phyloP scores from a whole-genome alignment of 2,797 vertebrate genomes.

The Thaleichthys pacificus region DNA sequence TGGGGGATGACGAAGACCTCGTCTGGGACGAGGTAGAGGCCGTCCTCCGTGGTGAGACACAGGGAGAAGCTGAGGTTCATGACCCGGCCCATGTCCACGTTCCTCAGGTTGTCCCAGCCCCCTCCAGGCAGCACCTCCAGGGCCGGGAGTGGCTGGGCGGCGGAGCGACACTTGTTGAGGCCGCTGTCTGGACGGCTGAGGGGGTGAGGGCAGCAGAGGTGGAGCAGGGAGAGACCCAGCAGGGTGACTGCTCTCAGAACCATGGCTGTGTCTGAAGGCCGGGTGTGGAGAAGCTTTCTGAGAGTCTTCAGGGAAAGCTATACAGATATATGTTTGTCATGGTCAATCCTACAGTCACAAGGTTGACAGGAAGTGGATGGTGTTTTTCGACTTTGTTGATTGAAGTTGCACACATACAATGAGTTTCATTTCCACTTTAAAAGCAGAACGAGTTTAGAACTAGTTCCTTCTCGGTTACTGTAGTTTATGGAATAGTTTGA shows the following conservation, averaged over 20 bases:
- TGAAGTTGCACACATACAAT: background rate
- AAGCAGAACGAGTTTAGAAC: background rate
- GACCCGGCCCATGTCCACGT: slow-evolving; percentile 87
- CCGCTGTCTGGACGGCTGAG: slow-evolving; percentile 61
- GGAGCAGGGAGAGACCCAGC: slow-evolving; percentile 49
- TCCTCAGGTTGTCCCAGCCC: slow-evolving; percentile 92
- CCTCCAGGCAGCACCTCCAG: slow-evolving; percentile 89
- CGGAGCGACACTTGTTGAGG: slow-evolving; percentile 72
- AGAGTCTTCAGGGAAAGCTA: background rate
- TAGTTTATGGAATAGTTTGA: no score
- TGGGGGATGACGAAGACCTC: slow-evolving; percentile 84
- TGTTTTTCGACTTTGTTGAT: background rate
- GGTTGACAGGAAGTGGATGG: background rate
- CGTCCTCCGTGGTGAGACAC: slow-evolving; percentile 86
- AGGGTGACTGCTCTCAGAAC: slow-evolving; percentile 43
- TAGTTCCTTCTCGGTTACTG: background rate
- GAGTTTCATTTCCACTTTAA: background rate
- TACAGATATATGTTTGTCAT: background rate
- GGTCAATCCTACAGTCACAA: background rate
- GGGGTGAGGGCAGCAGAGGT: slow-evolving; percentile 43
- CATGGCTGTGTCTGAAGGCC: slow-evolving; percentile 33
- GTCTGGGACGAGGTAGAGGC: slow-evolving; percentile 85
- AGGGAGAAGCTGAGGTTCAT: slow-evolving; percentile 80
- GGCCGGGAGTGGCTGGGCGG: slow-evolving; percentile 62
- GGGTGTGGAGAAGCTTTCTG: background rate